A percentile compares a stretch with the other conserved stretches of the same genome.
Conservation (phyloP, 2,888 invertebrate species). For the Proisotoma minuta region DNA sequence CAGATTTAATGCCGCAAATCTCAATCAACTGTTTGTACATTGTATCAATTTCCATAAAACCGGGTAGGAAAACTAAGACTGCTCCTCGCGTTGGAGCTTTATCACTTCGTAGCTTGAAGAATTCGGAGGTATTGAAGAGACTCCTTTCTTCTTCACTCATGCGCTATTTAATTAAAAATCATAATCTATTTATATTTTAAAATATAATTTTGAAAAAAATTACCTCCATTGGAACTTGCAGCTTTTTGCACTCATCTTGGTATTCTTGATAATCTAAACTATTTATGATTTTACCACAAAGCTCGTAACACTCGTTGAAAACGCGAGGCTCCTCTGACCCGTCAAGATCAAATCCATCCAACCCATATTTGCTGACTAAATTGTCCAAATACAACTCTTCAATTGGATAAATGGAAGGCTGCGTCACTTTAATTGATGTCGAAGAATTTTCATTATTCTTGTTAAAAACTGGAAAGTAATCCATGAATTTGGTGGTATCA, state of each 20-base stretch:
- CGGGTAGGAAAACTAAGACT: constrained; percentile 84
- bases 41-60: constrained; percentile 62
- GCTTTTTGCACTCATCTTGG: constrained; percentile 26
- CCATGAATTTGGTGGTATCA: constrained; percentile 64
- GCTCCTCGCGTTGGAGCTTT: constrained; percentile 54
- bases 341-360: constrained; percentile 50
- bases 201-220: neutral
- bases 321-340: constrained; percentile 58
- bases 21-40: constrained; percentile 44
- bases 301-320: constrained; percentile 58
- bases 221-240: neutral
- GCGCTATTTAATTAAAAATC: constrained; percentile 1
- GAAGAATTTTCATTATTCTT: neutral
- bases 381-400: constrained; percentile 29
- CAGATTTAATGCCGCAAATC: constrained; percentile 3
- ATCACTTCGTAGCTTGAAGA: neutral
- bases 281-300: constrained; percentile 61
- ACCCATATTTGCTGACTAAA: constrained; percentile 21
- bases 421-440: constrained; percentile 10
- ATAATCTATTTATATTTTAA: neutral
- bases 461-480: constrained; percentile 56
- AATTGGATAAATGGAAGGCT: constrained; percentile 13
- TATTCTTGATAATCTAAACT: constrained; percentile 64
- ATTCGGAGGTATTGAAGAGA: neutral
- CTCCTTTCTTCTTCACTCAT: neutral